These are phyloP conservation scores for Caerostris extrusa DNA, from an alignment of 1,140 invertebrate species.

Conservation along the genomic window DNA sequence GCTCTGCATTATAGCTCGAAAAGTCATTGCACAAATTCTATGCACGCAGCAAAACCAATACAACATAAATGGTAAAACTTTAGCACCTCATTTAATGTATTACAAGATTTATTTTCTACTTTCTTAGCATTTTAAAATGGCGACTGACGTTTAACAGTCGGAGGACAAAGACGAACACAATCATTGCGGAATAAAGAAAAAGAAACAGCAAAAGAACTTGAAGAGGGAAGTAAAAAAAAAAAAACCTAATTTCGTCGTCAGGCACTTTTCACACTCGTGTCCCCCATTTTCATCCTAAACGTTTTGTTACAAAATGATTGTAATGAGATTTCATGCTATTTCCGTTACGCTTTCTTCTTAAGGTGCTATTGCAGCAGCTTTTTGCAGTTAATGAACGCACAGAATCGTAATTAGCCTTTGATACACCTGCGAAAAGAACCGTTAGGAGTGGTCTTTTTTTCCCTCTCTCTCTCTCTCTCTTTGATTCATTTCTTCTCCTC, in stretches of 20 bases:
- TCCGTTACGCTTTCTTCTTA: background rate
- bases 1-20: too few species aligned
- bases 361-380: slow-evolving; percentile 32
- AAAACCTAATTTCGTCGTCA: background rate
- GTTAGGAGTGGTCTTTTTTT: background rate
- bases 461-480: background rate
- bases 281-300: background rate
- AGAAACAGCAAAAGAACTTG: background rate
- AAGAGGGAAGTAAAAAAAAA: background rate
- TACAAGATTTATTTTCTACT: background rate
- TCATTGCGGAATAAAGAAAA: background rate
- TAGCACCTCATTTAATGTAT: background rate
- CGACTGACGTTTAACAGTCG: background rate
- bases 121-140: background rate
- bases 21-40: too few species aligned
- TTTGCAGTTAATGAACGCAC: slow-evolving; percentile 19
- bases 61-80: background rate
- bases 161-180: background rate
- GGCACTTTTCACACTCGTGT: slow-evolving; percentile 11
- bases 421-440: slow-evolving; percentile 3
- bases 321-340: slow-evolving; percentile 41
- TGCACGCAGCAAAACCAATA: too few species aligned
- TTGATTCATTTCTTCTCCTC: background rate
- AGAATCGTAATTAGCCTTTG: slow-evolving; percentile 29
- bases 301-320: slow-evolving; percentile 47